Base-by-base conservation (phyloP, 2,888 invertebrate genomes). In the Macrophya annulata region DNA sequence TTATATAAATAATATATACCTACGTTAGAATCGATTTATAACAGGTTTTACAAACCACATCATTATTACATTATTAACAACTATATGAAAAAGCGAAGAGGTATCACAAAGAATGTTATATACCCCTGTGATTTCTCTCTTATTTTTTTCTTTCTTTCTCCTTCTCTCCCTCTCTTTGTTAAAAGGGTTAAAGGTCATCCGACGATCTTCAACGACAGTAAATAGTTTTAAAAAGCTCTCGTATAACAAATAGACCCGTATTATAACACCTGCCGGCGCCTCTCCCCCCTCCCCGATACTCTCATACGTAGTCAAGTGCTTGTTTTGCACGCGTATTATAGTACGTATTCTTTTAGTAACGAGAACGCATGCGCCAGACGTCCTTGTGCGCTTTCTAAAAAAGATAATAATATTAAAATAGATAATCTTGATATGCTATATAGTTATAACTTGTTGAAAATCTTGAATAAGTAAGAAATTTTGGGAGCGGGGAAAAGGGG, bases 351-450 rank as follows among this genome's bases (percentile, higher is more conserved):
- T 90, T 88, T 84, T 31, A 55, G 68, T n/a, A 59, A 74, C 68
- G 72, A 37, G 48, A 48, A 85, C 85, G 85, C 81, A 40, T 85
- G 82, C 85, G 71, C 81, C 51, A 71, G 71, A 77, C 86, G 86
- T 86, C 87, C 88, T 89, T 87, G 88, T 89, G 86, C 86, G 87
- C 89, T 89, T 89, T 89, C 89, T 89, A 89, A 89, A 89, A 31
- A 88, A 88, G 87, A 88, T 88, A 88, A 87, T 55, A 8, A 40
- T 62, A 81, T 51, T 62, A 59, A 62, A 40, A 59, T 43, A 81
- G 43, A 37, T 77, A 81, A 81, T 68, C 25, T 37, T 68, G 37
- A 17, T 71, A 37, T 25, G 15, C 43, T 12, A 1, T n/a, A 15
- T 74, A 21, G 10, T 17, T n/a, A 77, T 15, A 21, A 77, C 8